Evolutionary conservation across 2,113 vertebrate species (phyloP).

Genomic region (Nycticryphes semicollaris): DNA sequence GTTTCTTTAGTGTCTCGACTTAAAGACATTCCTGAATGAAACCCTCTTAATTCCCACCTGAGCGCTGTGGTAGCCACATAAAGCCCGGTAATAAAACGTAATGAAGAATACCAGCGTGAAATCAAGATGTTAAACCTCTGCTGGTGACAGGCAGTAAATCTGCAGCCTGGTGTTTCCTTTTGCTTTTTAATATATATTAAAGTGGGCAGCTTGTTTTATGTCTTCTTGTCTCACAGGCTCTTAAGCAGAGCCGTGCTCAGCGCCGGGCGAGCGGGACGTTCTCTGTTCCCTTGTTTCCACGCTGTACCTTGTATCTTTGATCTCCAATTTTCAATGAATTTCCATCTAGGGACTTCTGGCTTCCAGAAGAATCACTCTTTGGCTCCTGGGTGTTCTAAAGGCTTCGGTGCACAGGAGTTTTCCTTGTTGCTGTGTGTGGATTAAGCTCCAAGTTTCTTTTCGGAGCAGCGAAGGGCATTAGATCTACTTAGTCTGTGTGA

Average conservation of each 20-base stretch:
- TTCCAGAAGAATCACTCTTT: not conserved
- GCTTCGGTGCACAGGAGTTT: not conserved
- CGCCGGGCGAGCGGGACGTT: not conserved
- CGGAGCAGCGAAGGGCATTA: rapidly evolving
- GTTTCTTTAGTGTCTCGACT: not conserved
- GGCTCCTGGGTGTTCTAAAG: not conserved
- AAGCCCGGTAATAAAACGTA: not conserved
- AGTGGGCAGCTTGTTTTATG: not conserved
- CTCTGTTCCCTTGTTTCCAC: not conserved
- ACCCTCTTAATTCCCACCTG: not conserved
- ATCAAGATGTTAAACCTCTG: conserved; percentile 47
- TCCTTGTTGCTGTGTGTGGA: not conserved
- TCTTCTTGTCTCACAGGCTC: not conserved
- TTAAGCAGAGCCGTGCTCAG: not conserved
- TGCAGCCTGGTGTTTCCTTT: not conserved
- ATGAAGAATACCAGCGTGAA: conserved; percentile 45
- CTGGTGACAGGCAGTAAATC: conserved; percentile 9
- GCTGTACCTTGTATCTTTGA: not conserved
- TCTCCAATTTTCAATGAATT: not conserved
- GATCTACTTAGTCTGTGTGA: not conserved
- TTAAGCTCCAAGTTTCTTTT: not conserved
- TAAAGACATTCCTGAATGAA: not conserved
- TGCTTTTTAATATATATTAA: not conserved
- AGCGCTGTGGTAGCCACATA: not conserved
- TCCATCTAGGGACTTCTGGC: not conserved